Evolutionary conservation across 2,888 invertebrate species (phyloP), one percentile per base, ranked within the genome.

Genomic region (Volucella zonaria): DNA sequence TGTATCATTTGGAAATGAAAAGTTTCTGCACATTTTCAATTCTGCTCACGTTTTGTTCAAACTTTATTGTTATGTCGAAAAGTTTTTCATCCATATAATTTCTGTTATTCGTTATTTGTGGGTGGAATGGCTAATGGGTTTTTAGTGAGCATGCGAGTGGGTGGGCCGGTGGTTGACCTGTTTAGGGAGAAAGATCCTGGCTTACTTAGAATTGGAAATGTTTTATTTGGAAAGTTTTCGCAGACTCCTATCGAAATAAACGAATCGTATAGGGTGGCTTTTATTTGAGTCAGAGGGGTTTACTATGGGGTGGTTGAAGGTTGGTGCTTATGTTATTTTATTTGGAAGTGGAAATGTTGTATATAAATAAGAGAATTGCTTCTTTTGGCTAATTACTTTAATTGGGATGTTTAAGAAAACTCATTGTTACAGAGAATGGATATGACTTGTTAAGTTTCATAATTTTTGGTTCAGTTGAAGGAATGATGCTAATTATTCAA

Each of bases 31-130:
- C 78, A 86, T 86, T 82, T 82, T 74, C 82, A 82, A 86, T 86
- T 86, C 82, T 45, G 70, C 86, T 86, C 86, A 86, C 86, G 86
- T 86, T 86, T 86, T 86, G 86, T 78, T 77, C 77, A 82, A 86
- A 86, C 86, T 86, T 86, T 86, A 82, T 82, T 86, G 82, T 86
- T 82, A 82, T 86, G 86, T 86, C 82, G 77, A 78, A 86, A 86
- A 86, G 73, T 86, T 86, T 85, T 86, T 82, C 82, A 86, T 86
- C 86, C 86, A 78, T 78, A 82, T 86, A 86, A 85, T 85, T 85
- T 85, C 85, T 80, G 85, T 85, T 81, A 85, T 85, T 85, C 73
- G 56, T 85, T 85, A 85, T 85, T 77, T 76, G 66, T 42, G 83
- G 80, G 52, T 61, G 66, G 59, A 14, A 62, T 56, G 76, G 67